Conservation (phyloP, 2,888 invertebrate genomes). For the Danaus chrysippus region DNA sequence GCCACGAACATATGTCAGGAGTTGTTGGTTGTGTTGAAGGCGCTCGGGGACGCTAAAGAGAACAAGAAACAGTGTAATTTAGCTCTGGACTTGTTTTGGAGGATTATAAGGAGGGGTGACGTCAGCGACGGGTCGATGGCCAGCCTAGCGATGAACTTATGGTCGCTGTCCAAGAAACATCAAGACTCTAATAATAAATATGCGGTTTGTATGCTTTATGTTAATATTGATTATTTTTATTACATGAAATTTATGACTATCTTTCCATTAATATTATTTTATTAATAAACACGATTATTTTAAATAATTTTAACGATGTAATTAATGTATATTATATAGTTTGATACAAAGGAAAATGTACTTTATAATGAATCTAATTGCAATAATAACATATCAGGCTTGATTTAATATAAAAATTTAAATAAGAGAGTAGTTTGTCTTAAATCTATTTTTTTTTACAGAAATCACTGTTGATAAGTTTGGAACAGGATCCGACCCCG, state of each 20-base stretch:
- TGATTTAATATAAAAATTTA: too few species aligned
- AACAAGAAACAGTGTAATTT: constrained; percentile 84
- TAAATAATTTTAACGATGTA: too few species aligned
- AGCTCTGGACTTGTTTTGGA: constrained; percentile 86
- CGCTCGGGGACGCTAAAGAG: constrained; percentile 83
- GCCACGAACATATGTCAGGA: constrained; percentile 88
- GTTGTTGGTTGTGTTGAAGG: constrained; percentile 83
- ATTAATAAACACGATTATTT: too few species aligned
- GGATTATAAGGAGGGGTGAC: constrained; percentile 83
- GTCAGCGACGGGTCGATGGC: constrained; percentile 79
- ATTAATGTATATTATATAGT: too few species aligned
- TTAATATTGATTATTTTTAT: constrained; percentile 6
- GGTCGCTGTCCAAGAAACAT: constrained; percentile 86
- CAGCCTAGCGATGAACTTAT: constrained; percentile 87
- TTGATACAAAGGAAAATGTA: too few species aligned
- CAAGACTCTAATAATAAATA: constrained; percentile 57
- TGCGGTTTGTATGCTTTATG: constrained; percentile 45
- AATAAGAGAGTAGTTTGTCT: too few species aligned
- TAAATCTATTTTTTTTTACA: constrained; percentile 44
- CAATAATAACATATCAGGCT: too few species aligned
- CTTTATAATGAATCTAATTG: too few species aligned
- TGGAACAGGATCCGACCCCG: constrained; percentile 47
- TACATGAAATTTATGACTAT: too few species aligned
- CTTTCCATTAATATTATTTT: background rate
- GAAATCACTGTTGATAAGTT: constrained; percentile 51